These are phyloP conservation scores for Eledone cirrhosa DNA, from an alignment of 2,888 invertebrate species.

Conservation along the genomic window DNA sequence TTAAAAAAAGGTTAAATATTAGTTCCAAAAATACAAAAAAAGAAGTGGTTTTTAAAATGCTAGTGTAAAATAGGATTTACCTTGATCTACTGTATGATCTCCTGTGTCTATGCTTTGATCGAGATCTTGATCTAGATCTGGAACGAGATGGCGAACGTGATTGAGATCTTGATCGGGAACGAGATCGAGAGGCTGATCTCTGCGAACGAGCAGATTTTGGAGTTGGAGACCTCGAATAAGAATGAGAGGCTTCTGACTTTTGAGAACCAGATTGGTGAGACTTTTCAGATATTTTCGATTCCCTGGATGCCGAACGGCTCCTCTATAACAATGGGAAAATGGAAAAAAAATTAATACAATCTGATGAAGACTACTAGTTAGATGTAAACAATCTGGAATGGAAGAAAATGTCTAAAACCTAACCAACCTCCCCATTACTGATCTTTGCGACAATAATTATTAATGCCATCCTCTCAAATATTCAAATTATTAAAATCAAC, in stretches of 20 bases:
- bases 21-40: background rate
- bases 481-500: too few species aligned
- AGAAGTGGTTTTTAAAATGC: background rate
- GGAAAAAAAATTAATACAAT: background rate
- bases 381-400: too few species aligned
- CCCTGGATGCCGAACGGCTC: slow-evolving; percentile 16
- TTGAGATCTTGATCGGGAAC: slow-evolving; percentile 38
- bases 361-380: too few species aligned
- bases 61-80: background rate
- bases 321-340: background rate
- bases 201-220: slow-evolving; percentile 29
- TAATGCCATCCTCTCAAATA: too few species aligned
- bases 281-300: slow-evolving; percentile 22
- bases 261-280: slow-evolving; percentile 23
- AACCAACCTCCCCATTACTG: too few species aligned
- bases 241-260: slow-evolving; percentile 17
- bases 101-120: slow-evolving; percentile 38
- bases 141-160: slow-evolving; percentile 45
- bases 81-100: slow-evolving; percentile 34
- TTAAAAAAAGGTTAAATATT: background rate
- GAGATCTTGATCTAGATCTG: slow-evolving; percentile 42
- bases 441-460: too few species aligned
- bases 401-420: too few species aligned
- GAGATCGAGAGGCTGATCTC: slow-evolving; percentile 34
- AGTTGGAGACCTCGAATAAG: slow-evolving; percentile 18